Conservation (phyloP, 2,113 vertebrate species). For the Corapipo altera region DNA sequence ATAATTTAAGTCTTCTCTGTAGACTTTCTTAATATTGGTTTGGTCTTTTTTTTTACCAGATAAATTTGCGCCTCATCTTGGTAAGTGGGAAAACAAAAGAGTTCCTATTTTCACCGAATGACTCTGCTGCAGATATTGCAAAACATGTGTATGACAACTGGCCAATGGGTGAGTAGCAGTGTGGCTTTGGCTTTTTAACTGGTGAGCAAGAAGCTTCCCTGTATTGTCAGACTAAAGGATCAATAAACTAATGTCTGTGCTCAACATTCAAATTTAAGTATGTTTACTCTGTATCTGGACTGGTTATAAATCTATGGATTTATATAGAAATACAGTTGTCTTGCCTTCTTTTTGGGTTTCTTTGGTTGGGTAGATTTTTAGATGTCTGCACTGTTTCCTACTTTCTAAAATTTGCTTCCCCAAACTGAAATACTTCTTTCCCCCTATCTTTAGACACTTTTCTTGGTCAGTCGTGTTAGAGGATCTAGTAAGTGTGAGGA, state of each 20-base stretch:
- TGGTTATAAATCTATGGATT: neutral
- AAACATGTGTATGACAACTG: constrained; percentile 98
- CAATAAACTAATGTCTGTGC: neutral
- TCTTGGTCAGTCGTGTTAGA: neutral
- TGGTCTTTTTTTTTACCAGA: constrained; percentile 74
- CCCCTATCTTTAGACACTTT: neutral
- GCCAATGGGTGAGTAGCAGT: constrained; percentile 91
- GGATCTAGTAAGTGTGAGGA: neutral
- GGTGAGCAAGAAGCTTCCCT: neutral
- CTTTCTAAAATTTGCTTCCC: neutral
- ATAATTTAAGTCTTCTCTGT: neutral
- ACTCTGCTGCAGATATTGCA: constrained; percentile 95
- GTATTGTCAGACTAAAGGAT: neutral
- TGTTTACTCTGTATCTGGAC: neutral
- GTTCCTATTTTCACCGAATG: constrained; percentile 95
- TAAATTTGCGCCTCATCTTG: constrained; percentile 96
- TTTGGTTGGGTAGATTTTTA: neutral
- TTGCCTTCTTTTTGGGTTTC: neutral
- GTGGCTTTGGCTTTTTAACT: neutral
- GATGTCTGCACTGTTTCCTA: neutral
- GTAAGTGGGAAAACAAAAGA: constrained; percentile 99
- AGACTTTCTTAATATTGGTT: neutral
- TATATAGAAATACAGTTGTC: neutral
- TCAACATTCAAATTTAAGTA: neutral
- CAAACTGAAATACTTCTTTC: neutral